Evolutionary conservation across 2,797 vertebrate genomes (phyloP), one percentile per base, ranked within the genome.

Genomic region (Manis javanica): DNA sequence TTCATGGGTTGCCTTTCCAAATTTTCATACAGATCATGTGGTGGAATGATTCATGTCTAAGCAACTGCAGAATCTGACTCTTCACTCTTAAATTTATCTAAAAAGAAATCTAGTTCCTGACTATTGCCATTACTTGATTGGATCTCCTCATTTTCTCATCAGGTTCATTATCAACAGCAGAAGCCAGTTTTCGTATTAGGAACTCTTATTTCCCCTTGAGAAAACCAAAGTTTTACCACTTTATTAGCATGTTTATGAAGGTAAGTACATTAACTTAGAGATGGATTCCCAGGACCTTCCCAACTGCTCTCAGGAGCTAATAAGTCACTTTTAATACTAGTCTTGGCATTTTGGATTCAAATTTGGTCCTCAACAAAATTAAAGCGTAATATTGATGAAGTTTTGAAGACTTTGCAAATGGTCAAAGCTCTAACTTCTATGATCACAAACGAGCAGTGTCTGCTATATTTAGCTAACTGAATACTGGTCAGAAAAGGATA

Each of bases 161-260:
- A 57, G 64, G 15, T 66, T 87, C 19, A 63, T 81, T 75, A 68
- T 11, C 61, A 69, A 16, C 1, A 61, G 53, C 24, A 46, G 74
- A 83, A 71, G 23, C 18, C 82, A 89, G 63, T 71, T 72, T 91
- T 92, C 68, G 49, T 77, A 69, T 29, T 85, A 89, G n/a, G 24
- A 81, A 51, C 9, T 37, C 21, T 66, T 71, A 21, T 57, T 16
- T 0, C 14, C 55, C 39, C 39, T 49, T 81, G 53, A 24, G 31
- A 87, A 39, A 24, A 57, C 1, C 15, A 29, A 77, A 49, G n/a
- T 83, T 39, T 74, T 34, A 23, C 9, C 14, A 31, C 16, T 39
- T 68, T 53, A 57, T 46, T 13, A 42, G 64, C 46, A 3, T 46
- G 13, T 49, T 9, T 34, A 24, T 39, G 26, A 15, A 90, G 29